Evolutionary conservation across 2,113 vertebrate species (phyloP).

Genomic region (Cettia cetti): DNA sequence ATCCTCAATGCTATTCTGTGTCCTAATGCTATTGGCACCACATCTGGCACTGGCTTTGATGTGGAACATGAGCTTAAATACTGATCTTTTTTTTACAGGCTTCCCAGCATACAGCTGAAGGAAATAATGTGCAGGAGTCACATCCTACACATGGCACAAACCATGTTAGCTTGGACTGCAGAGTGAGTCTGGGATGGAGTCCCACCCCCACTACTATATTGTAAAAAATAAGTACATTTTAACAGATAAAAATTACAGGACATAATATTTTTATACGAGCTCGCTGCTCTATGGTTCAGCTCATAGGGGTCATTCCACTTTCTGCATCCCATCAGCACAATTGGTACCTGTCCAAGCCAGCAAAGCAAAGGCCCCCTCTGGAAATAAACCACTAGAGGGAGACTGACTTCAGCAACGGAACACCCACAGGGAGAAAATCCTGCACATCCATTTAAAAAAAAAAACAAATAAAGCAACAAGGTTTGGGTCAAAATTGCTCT

Average conservation of each 20-base stretch:
- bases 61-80: conserved; percentile 10
- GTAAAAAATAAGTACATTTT: not conserved
- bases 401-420: conserved; percentile 30
- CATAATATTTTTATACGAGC: not conserved
- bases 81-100: not conserved
- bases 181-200: not conserved
- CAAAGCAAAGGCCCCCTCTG: not conserved
- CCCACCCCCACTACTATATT: not conserved
- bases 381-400: conserved; percentile 66
- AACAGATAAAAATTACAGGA: not conserved
- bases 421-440: not conserved
- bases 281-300: not conserved
- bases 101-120: not conserved
- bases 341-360: not conserved
- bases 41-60: conserved; percentile 34
- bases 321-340: not conserved
- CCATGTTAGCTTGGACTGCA: not conserved
- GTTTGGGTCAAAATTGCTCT: not conserved
- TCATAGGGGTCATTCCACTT: not conserved
- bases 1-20: not conserved
- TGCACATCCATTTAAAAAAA: not conserved
- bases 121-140: not conserved
- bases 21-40: conserved; percentile 18
- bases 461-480: not conserved
- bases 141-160: not conserved